Conservation (phyloP, 92 coral and sea anemone species). For the Epizoanthus fatuus region DNA sequence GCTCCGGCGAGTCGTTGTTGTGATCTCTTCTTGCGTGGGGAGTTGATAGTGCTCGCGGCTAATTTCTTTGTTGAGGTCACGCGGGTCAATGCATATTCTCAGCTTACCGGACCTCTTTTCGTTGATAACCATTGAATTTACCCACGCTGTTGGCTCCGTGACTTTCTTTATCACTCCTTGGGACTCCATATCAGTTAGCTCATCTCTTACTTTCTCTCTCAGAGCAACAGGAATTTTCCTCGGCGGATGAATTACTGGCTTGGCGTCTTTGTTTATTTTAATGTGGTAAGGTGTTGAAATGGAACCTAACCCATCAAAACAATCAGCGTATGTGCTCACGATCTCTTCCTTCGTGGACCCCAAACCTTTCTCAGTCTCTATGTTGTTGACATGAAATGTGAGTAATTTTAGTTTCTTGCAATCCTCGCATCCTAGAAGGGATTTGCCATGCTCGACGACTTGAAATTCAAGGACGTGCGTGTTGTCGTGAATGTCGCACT, state of each 20-base stretch:
- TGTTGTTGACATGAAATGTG: conserved; percentile 1
- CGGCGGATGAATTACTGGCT: conserved; percentile 58
- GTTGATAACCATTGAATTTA: conserved; percentile 64
- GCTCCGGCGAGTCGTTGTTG: conserved; percentile 65
- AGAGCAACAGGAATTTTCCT: conserved; percentile 50
- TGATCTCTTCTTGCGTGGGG: conserved; percentile 77
- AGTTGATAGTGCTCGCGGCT: conserved; percentile 68
- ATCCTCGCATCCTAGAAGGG: conserved; percentile 45
- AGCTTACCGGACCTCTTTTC: conserved; percentile 67
- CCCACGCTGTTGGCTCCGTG: conserved; percentile 66
- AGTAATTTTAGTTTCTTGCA: conserved; percentile 27
- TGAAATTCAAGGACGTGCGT: conserved; percentile 18
- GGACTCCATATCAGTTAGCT: conserved; percentile 57
- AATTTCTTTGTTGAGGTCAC: conserved; percentile 69
- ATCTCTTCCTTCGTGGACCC: conserved; percentile 38
- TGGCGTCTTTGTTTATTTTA: conserved; percentile 38
- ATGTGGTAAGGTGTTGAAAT: conserved; percentile 51
- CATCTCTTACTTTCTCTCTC: conserved; percentile 16
- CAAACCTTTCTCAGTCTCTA: neutral
- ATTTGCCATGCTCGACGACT: conserved; percentile 24
- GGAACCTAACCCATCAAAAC: conserved; percentile 57
- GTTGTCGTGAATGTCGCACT: conserved; percentile 22
- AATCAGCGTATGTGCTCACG: conserved; percentile 34
- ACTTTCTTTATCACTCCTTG: conserved; percentile 43
- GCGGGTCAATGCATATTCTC: conserved; percentile 74